Evolutionary conservation across 2,888 invertebrate genomes (phyloP).

Genomic region (Augiades crinisus): DNA sequence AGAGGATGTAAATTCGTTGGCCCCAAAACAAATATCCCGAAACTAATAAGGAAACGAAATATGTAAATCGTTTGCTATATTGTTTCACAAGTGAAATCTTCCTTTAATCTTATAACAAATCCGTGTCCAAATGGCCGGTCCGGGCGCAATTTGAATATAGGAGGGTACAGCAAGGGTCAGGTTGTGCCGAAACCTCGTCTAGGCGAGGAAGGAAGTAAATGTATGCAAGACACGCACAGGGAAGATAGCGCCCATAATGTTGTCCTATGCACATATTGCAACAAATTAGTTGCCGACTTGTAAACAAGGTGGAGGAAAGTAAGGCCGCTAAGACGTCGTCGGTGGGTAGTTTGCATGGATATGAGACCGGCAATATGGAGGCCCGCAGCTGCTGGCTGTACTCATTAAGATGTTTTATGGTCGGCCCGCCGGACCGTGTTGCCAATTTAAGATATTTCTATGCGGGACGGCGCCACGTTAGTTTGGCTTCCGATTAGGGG

Average conservation of each 20-base stretch:
- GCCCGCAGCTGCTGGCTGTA: constrained; percentile 78
- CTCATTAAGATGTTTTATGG: constrained; percentile 83
- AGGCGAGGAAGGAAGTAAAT: constrained; percentile 67
- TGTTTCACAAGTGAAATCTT: constrained; percentile 82
- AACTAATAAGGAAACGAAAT: constrained; percentile 82
- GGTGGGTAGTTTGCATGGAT: constrained; percentile 81
- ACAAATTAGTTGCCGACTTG: constrained; percentile 82
- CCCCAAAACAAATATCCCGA: constrained; percentile 81
- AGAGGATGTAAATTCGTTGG: constrained; percentile 79
- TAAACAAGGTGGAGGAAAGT: constrained; percentile 77
- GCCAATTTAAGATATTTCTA: constrained; percentile 82
- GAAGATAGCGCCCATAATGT: constrained; percentile 77
- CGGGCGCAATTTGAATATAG: constrained; percentile 76
- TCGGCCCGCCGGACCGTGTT: constrained; percentile 78
- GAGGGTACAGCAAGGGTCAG: constrained; percentile 74
- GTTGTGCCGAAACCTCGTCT: constrained; percentile 57
- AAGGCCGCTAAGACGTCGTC: constrained; percentile 73
- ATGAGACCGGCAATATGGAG: constrained; percentile 79
- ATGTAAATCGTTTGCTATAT: constrained; percentile 81
- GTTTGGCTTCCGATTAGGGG: constrained; percentile 80
- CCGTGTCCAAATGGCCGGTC: constrained; percentile 81
- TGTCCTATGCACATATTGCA: constrained; percentile 83
- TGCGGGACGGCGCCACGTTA: constrained; percentile 77
- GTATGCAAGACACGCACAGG: constrained; percentile 80
- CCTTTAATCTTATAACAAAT: constrained; percentile 83